Evolutionary conservation across 2,113 vertebrate genomes (phyloP).

Genomic region (Tragulus kanchil): DNA sequence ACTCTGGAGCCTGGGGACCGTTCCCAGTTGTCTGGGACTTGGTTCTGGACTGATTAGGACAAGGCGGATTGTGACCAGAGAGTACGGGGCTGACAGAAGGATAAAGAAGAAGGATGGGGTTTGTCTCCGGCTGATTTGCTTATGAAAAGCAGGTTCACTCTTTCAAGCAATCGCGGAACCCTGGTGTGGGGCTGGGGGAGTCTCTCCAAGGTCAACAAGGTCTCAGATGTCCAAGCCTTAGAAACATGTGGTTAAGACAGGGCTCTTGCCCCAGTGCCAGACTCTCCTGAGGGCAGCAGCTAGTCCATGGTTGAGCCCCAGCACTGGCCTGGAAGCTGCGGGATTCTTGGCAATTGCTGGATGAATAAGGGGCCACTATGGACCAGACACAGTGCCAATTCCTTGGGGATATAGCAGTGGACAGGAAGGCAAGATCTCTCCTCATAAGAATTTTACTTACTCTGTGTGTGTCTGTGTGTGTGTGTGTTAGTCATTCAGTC

Average conservation of each 20-base stretch:
- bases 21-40: background rate
- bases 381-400: background rate
- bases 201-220: background rate
- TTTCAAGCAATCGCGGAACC: background rate
- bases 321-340: background rate
- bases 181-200: background rate
- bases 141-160: background rate
- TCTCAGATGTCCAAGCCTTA: background rate
- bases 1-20: background rate
- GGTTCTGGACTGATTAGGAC: background rate
- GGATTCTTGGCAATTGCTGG: background rate
- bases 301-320: background rate
- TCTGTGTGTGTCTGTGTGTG: too few relatives aligned
- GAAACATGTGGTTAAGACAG: background rate
- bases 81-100: accelerated
- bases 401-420: background rate
- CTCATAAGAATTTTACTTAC: background rate
- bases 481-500: too few relatives aligned
- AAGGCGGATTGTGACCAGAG: background rate
- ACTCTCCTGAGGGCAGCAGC: background rate
- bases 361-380: accelerated
- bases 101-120: accelerated
- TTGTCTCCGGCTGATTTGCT: background rate
- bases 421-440: background rate
- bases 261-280: background rate